Percentiles rank a stretch among this genome's conserved stretches.
These are phyloP conservation scores for Alloplasta piceator DNA, from an alignment of 2,888 invertebrate genomes.

Conservation along the genomic window DNA sequence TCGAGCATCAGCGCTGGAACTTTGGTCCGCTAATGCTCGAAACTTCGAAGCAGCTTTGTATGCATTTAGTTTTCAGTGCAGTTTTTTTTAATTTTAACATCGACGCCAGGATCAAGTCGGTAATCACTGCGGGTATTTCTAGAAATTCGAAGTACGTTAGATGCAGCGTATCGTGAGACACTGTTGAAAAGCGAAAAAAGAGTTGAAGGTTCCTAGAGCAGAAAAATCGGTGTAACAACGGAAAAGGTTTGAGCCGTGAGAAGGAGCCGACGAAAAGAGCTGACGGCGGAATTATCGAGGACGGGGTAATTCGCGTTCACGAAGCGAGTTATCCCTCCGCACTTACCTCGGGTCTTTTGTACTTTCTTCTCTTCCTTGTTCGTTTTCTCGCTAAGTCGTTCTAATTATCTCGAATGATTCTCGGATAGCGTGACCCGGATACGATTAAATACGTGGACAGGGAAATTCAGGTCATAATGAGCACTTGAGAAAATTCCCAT, in stretches of 20 bases:
- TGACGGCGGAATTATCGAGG: slow-evolving; percentile 1
- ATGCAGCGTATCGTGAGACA: background rate
- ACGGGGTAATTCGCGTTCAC: slow-evolving; percentile 21
- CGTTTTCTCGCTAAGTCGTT: slow-evolving; percentile 37
- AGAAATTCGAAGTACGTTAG: background rate
- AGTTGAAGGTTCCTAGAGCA: background rate
- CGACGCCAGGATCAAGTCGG: too few species aligned
- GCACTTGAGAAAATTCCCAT: too few species aligned
- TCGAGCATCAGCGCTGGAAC: too few species aligned
- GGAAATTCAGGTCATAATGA: too few species aligned
- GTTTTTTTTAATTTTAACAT: too few species aligned
- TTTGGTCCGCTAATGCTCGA: too few species aligned
- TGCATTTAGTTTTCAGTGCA: too few species aligned
- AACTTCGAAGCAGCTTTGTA: too few species aligned
- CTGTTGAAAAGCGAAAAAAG: background rate
- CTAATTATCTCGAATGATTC: slow-evolving; percentile 58
- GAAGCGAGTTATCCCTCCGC: slow-evolving; percentile 23
- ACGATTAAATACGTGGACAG: background rate
- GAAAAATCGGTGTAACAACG: slow-evolving; percentile 1
- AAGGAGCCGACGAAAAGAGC: background rate
- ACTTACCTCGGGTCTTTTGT: slow-evolving; percentile 17
- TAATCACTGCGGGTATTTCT: background rate
- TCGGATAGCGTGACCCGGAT: slow-evolving; percentile 3
- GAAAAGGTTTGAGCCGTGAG: slow-evolving; percentile 17
- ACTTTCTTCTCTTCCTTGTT: slow-evolving; percentile 14